A percentile compares a stretch with the other conserved stretches of the same genome.
Evolutionary conservation across 2,888 invertebrate species (phyloP).

Genomic region (Muscina levida): DNA sequence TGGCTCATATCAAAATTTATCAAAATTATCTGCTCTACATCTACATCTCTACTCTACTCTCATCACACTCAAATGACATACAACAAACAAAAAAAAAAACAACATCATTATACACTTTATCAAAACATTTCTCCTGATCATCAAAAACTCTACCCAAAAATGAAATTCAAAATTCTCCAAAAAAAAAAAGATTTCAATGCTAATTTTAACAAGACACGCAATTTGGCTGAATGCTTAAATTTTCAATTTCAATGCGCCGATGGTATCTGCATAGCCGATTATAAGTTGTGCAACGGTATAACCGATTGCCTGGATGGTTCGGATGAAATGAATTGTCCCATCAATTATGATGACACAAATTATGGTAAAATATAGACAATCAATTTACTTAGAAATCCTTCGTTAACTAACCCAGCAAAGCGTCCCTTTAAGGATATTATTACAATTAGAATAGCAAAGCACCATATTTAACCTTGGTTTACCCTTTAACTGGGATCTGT

Average conservation of each 20-base stretch:
- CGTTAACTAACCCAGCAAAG: slow-evolving; percentile 9
- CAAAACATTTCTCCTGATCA: too few relatives aligned
- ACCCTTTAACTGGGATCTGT: neutral
- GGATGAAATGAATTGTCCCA: slow-evolving; percentile 83
- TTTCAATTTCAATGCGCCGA: slow-evolving; percentile 84
- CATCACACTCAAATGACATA: slow-evolving; percentile 35
- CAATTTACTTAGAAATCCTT: slow-evolving; percentile 20
- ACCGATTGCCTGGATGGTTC: slow-evolving; percentile 83
- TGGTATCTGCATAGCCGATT: slow-evolving; percentile 83
- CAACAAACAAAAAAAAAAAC: neutral
- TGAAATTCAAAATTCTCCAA: slow-evolving; percentile 49
- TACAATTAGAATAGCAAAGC: neutral
- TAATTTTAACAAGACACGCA: slow-evolving; percentile 76
- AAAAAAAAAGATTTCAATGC: slow-evolving; percentile 72
- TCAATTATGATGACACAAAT: slow-evolving; percentile 77
- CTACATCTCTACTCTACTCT: slow-evolving; percentile 29
- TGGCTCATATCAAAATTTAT: slow-evolving; percentile 28
- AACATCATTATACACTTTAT: neutral
- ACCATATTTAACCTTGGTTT: slow-evolving; percentile 17
- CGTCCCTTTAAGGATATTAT: neutral
- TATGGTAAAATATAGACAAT: slow-evolving; percentile 73
- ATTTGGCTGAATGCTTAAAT: slow-evolving; percentile 75
- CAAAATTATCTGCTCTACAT: slow-evolving; percentile 29
- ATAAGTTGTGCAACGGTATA: slow-evolving; percentile 82
- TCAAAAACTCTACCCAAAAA: neutral